Conservation (phyloP, 2,113 vertebrate genomes). For the Tachysurus vachellii region DNA sequence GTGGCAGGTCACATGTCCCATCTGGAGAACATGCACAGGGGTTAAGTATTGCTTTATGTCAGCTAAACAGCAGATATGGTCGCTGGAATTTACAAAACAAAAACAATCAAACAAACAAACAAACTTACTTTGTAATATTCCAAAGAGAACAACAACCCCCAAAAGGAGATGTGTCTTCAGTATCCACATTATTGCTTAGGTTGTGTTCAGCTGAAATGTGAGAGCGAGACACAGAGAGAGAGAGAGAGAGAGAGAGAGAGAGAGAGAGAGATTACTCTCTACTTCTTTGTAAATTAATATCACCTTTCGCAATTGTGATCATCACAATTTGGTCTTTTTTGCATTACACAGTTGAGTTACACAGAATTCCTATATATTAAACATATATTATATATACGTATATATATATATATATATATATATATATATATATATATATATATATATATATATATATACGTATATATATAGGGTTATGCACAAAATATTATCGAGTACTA, state of each 20-base stretch:
- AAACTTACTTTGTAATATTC: conserved; percentile 58
- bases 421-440: too few species aligned
- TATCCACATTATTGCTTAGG: conserved; percentile 77
- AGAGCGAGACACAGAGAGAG: not conserved
- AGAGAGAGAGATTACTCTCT: not conserved
- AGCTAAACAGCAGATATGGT: too few species aligned
- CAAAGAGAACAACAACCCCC: conserved; percentile 74
- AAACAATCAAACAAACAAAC: too few species aligned
- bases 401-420: too few species aligned
- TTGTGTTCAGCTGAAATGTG: conserved; percentile 66
- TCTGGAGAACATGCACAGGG: conserved; percentile 30
- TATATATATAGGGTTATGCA: not conserved
- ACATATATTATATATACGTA: not conserved
- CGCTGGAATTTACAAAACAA: conserved; percentile 36
- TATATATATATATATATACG: too few species aligned
- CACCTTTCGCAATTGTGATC: not conserved
- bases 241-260: conserved; percentile 1
- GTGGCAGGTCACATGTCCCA: conserved; percentile 64
- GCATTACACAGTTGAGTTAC: not conserved
- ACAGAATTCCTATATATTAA: too few species aligned
- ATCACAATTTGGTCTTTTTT: not conserved
- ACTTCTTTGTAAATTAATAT: not conserved
- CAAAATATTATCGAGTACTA: not conserved
- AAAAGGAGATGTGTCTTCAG: conserved; percentile 68
- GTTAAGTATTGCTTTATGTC: not conserved